Evolutionary conservation across 2,113 vertebrate genomes (phyloP), one percentile per base, ranked within the genome.

Genomic region (Anguilla rostrata): DNA sequence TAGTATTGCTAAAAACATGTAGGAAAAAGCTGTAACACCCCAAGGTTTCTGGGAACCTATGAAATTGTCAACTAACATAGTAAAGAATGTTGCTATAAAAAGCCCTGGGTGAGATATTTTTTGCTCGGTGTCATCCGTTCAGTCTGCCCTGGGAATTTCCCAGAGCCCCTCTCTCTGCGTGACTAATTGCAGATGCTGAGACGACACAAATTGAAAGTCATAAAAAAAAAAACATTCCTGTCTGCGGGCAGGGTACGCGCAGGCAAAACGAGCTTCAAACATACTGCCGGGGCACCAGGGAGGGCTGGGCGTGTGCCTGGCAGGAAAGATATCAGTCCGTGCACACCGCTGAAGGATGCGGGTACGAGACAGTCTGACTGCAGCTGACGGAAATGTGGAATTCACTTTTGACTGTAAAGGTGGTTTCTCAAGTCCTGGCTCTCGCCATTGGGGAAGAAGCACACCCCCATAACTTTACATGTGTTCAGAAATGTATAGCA

Each of bases 41-140:
- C 71, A 85, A 57, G 78, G 6, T 85, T 87, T 85, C 86, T 83
- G 56, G 81, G 82, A 83, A 86, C 46, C 81, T 78, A 88, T 89
- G 90, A 91, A 89, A 75, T 81, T 89, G 89, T 90, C 89, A 90
- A 86, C 78, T 40, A 78, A 82, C 87, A 56, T 60, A 89, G 75
- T 86, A 86, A 89, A 89, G 88, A 85, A 87, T 82, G 63, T 18
- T 78, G 71, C 81, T 85, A 81, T 88, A 53, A 85, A 91, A 88
- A 66, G 83, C 49, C 81, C 26, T 29, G 4, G 53, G 41, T 60
- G 39, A 82, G 81, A 86, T 75, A 84, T 53, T 82, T 57, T 87
- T 53, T 82, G 46, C 81, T 34, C n/a, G 12, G 43, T n/a, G 81
- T 53, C 18, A 56, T 53, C 43, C 26, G 46, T 15, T 82, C 12